Conservation (phyloP, 2,888 invertebrate genomes). For the Morpho helenor region DNA sequence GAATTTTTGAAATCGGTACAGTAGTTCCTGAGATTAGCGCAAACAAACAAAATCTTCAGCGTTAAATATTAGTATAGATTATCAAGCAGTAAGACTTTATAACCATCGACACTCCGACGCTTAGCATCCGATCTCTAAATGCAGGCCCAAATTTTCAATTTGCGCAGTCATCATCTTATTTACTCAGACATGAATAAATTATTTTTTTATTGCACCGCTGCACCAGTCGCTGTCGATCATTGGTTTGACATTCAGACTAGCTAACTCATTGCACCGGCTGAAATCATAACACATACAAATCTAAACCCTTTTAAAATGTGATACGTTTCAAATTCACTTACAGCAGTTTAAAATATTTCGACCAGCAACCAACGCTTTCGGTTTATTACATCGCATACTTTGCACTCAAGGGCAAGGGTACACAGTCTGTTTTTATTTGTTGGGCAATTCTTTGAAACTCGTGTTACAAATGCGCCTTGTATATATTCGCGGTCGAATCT, state of each 20-base stretch:
- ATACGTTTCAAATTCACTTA: conserved; percentile 1
- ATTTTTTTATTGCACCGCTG: conserved; percentile 72
- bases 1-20: too few relatives aligned
- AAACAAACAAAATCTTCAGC: too few relatives aligned
- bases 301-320: conserved; percentile 15
- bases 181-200: conserved; percentile 72
- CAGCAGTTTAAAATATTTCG: conserved; percentile 8
- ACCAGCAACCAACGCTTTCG: conserved; percentile 37
- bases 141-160: conserved; percentile 44
- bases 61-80: not conserved
- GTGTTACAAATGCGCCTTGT: conserved; percentile 31
- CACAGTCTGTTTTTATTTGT: conserved; percentile 51
- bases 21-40: too few relatives aligned
- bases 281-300: conserved; percentile 30
- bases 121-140: conserved; percentile 34
- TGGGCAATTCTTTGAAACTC: conserved; percentile 50
- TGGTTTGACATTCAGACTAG: conserved; percentile 78
- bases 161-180: conserved; percentile 60
- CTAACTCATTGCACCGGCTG: conserved; percentile 66
- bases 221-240: conserved; percentile 69
- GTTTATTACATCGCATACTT: conserved; percentile 61
- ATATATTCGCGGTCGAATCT: conserved; percentile 44
- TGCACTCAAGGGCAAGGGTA: conserved; percentile 70
- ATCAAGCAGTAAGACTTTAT: conserved; percentile 32
- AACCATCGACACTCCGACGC: conserved; percentile 25